Base-by-base conservation (phyloP, 2,888 invertebrate genomes). In the Plutella xylostella region DNA sequence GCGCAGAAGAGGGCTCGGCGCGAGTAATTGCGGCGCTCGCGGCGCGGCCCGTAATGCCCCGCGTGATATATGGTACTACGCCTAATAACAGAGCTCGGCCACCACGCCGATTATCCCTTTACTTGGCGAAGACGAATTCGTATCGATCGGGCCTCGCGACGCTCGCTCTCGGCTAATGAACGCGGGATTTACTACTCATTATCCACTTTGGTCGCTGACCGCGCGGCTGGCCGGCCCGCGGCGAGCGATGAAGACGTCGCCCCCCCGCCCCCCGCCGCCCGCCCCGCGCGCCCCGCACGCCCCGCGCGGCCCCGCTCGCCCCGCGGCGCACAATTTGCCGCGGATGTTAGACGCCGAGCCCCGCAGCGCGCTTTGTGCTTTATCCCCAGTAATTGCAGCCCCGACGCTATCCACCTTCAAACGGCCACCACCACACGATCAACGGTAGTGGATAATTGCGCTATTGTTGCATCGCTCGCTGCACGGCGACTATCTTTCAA, bases 61-160 rank as follows among this genome's bases (percentile, higher is more conserved):
- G 65, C 74, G 80, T 82, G 82, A 80, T 83, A 79, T 83, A 83
- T 82, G 79, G 74, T 75, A 73, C 77, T 71, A 69, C 70, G 66
- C 68, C 75, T 83, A 80, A 82, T 82, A 80, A 78, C 78, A 78
- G 72, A 71, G 70, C 63, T 61, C 55, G 67, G 61, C 60, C 62
- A 63, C 66, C 58, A 68, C 67, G 64, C 63, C 76, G 79, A 79
- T 83, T 80, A 80, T 80, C 76, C 77, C 73, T 77, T 78, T 77
- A 72, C 74, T 62, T 58, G 63, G 65, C 66, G 66, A 73, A 75
- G 75, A 75, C 75, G 78, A 72, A 79, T 76, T 73, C 68, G 73
- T 72, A 77, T 77, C 78, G 78, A 78, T 73, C 68, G 71, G 52
- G 58, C 22, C 11, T 12, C 25, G 39, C 76, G 73, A 73, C 61